phyloP scores from a whole-genome alignment of 2,888 invertebrate genomes.

The Amphipoea oculea region DNA sequence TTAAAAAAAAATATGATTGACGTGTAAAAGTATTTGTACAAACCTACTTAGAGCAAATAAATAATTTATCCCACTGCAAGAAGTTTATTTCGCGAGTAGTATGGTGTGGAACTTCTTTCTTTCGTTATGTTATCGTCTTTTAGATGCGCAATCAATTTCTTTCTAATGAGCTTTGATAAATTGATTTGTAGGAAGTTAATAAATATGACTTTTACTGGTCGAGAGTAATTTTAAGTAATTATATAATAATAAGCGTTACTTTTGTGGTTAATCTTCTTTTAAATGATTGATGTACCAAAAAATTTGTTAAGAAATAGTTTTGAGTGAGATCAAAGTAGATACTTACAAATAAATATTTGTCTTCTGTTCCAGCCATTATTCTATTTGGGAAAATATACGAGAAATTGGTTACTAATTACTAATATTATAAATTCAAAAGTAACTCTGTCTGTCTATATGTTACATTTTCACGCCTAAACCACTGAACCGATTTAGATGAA shows the following conservation, averaged over 20 bases:
- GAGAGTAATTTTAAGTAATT: constrained; percentile 57
- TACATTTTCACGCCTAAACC: too few species aligned
- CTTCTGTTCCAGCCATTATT: neutral
- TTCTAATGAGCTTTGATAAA: constrained; percentile 59
- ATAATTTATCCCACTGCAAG: neutral
- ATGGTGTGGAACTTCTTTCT: constrained; percentile 22
- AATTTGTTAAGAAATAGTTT: neutral
- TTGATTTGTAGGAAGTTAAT: constrained; percentile 58
- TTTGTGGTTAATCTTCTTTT: constrained; percentile 39
- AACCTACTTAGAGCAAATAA: too few species aligned
- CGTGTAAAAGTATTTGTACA: too few species aligned
- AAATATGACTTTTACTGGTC: constrained; percentile 49
- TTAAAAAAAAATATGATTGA: too few species aligned
- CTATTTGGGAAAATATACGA: too few species aligned
- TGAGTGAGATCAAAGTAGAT: neutral
- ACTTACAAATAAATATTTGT: neutral
- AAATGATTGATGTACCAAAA: constrained; percentile 18
- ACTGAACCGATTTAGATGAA: too few species aligned
- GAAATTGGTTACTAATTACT: too few species aligned
- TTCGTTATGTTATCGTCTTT: neutral
- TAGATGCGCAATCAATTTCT: constrained; percentile 53
- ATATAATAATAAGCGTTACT: constrained; percentile 48
- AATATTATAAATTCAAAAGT: too few species aligned
- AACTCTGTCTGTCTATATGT: too few species aligned
- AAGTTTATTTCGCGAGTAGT: neutral